Evolutionary conservation across 2,113 vertebrate genomes (phyloP).

Genomic region (Spheniscus mendiculus): DNA sequence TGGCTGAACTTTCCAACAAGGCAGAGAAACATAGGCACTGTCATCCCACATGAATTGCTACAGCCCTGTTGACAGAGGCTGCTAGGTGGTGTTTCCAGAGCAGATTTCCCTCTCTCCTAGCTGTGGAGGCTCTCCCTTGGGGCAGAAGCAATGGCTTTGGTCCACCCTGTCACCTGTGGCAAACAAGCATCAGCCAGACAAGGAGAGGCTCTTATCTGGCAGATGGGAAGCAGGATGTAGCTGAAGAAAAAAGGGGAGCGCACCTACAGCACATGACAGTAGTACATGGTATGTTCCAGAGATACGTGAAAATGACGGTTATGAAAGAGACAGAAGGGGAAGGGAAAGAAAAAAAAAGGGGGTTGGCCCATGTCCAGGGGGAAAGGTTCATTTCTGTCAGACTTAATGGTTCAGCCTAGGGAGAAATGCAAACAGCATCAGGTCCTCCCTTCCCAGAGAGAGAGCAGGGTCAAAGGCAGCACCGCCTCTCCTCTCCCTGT

Average conservation of each 20-base stretch:
- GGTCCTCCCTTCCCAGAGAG: not conserved
- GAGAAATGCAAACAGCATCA: not conserved
- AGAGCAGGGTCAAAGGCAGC: not conserved
- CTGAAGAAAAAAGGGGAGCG: not conserved
- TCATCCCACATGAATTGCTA: not conserved
- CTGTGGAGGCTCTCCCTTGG: not conserved
- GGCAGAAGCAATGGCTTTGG: not conserved
- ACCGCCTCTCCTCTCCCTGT: not conserved
- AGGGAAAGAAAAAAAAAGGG: not conserved
- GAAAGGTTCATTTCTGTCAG: constrained; percentile 54
- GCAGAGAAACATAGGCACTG: not conserved
- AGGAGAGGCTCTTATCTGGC: not conserved
- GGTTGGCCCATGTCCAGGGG: not conserved
- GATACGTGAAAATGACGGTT: not conserved
- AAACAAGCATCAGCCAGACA: not conserved
- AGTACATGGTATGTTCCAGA: constrained; percentile 28
- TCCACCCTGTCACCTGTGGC: not conserved
- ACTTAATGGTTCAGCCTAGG: constrained; percentile 23
- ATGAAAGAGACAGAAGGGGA: constrained; percentile 29
- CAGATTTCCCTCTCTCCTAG: not conserved
- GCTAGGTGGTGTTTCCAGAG: not conserved
- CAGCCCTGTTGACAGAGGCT: not conserved
- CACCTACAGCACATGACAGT: not conserved
- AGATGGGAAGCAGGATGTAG: not conserved
- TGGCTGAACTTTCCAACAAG: not conserved